Percentiles rank a stretch among this genome's conserved stretches.
Conservation (phyloP, 2,888 invertebrate species). For the Clitarchus hookeri region DNA sequence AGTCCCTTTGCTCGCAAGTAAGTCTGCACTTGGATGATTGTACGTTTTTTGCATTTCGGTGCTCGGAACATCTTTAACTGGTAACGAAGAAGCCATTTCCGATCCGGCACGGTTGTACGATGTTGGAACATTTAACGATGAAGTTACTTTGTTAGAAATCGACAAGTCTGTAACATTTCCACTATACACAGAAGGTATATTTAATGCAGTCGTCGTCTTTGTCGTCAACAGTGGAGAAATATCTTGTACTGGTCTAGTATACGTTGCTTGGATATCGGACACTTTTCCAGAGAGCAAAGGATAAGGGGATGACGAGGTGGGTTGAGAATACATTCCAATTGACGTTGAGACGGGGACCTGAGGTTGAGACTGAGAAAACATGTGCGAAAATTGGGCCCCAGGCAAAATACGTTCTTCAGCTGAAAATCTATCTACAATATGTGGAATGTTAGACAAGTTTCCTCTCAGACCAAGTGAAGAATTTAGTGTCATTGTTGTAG, state of each 20-base stretch:
- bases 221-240: conserved; percentile 32
- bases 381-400: conserved; percentile 22
- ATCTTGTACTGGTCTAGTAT: conserved; percentile 31
- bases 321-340: conserved; percentile 36
- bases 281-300: conserved; percentile 32
- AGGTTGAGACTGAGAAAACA: conserved; percentile 17
- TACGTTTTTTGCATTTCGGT: conserved; percentile 28
- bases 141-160: conserved; percentile 31
- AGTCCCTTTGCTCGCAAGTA: conserved; percentile 31
- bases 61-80: conserved; percentile 30
- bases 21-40: conserved; percentile 25
- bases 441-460: conserved; percentile 63
- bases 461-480: conserved; percentile 49
- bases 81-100: conserved; percentile 34
- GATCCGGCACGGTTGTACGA: conserved; percentile 30
- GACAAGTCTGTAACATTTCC: conserved; percentile 30
- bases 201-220: conserved; percentile 30
- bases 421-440: conserved; percentile 64
- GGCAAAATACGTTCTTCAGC: conserved; percentile 55
- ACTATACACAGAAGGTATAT: conserved; percentile 28
- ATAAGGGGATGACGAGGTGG: conserved; percentile 19
- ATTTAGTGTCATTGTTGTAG: conserved; percentile 58
- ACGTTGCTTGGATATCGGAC: conserved; percentile 28
- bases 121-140: conserved; percentile 33
- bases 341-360: conserved; percentile 35